These are phyloP conservation scores for Caracal caracal DNA, from an alignment of 2,113 vertebrate species.

Conservation along the genomic window DNA sequence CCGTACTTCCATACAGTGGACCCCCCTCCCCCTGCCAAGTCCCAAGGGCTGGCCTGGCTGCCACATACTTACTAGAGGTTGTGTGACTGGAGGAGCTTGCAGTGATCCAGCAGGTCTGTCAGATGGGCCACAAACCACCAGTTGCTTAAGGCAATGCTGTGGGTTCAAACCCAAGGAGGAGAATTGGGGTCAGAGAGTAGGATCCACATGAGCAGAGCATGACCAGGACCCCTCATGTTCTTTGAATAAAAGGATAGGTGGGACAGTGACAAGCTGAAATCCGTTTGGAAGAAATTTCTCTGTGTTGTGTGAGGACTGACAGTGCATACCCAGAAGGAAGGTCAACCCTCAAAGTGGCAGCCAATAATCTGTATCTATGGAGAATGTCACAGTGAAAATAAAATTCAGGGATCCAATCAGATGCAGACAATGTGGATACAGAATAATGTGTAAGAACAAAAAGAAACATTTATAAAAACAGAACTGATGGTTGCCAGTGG, in stretches of 20 bases:
- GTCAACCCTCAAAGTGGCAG: slow-evolving; percentile 94
- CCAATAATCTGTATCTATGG: slow-evolving; percentile 97
- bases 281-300: not conserved
- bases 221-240: not conserved
- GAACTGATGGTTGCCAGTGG: not conserved
- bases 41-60: rapidly evolving
- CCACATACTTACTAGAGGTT: slow-evolving; percentile 93
- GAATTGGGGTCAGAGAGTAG: not conserved
- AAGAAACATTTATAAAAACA: not conserved
- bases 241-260: not conserved
- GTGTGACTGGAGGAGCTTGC: slow-evolving; percentile 96
- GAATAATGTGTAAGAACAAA: slow-evolving; percentile 94
- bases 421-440: slow-evolving; percentile 93
- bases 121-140: slow-evolving; percentile 99
- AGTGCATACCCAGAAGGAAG: slow-evolving; percentile 92
- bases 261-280: not conserved
- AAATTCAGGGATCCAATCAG: slow-evolving; percentile 96
- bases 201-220: rapidly evolving
- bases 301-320: not conserved
- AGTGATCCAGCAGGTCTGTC: slow-evolving; percentile 97
- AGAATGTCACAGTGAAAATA: slow-evolving; percentile 97
- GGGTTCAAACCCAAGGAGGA: slow-evolving; percentile 56
- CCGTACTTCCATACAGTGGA: not conserved
- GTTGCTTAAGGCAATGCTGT: slow-evolving; percentile 96
- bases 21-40: too few relatives aligned